Conservation (phyloP, 1,140 invertebrate genomes). For the Trichoplusia ni region DNA sequence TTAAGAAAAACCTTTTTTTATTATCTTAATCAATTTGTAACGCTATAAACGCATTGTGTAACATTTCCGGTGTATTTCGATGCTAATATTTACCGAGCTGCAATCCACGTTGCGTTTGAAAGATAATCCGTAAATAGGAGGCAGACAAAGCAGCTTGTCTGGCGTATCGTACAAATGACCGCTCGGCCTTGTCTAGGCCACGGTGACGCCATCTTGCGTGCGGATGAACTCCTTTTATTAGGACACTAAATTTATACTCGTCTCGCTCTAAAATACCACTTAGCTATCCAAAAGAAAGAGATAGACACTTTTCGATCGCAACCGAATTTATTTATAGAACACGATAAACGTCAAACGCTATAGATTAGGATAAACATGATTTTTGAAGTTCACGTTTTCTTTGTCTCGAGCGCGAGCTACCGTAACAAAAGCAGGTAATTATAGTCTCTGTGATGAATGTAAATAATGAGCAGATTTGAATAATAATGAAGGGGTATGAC, state of each 20-base stretch:
- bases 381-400: slow-evolving; percentile 27
- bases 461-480: slow-evolving; percentile 7
- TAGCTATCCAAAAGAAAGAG: slow-evolving; percentile 43
- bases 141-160: slow-evolving; percentile 66
- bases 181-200: slow-evolving; percentile 80
- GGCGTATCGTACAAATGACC: slow-evolving; percentile 75
- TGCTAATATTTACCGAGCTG: background rate
- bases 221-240: slow-evolving; percentile 70
- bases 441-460: background rate
- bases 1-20: slow-evolving; percentile 5
- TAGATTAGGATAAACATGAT: slow-evolving; percentile 25
- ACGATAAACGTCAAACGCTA: slow-evolving; percentile 34
- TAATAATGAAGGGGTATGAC: slow-evolving; percentile 6
- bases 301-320: slow-evolving; percentile 36
- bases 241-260: slow-evolving; percentile 59
- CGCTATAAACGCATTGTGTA: background rate
- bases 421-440: background rate
- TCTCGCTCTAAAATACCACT: slow-evolving; percentile 49
- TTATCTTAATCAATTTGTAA: background rate
- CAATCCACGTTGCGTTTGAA: slow-evolving; percentile 22
- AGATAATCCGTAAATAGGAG: slow-evolving; percentile 38
- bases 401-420: slow-evolving; percentile 1
- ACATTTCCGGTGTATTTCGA: background rate
- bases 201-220: slow-evolving; percentile 76
- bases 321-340: slow-evolving; percentile 51